Evolutionary conservation across 2,797 vertebrate genomes (phyloP).

Genomic region (Phoebastria nigripes): DNA sequence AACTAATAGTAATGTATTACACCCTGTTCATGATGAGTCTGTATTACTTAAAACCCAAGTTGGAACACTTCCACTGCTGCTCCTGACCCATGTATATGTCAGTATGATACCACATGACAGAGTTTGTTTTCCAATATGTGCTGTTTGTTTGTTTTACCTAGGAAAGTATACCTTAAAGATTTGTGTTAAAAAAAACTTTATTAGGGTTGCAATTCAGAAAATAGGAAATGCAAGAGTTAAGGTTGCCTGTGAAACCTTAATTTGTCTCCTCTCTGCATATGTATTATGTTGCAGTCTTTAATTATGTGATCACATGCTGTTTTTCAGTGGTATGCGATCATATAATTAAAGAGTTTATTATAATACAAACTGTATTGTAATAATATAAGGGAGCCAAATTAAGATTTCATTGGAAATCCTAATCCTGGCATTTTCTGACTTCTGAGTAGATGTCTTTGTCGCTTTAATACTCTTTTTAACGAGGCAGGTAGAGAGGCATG

Average conservation of each 20-base stretch:
- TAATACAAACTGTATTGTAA: slow-evolving; percentile 44
- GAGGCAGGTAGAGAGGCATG: background rate
- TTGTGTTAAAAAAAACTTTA: background rate
- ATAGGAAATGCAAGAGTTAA: slow-evolving; percentile 57
- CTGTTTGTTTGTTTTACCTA: background rate
- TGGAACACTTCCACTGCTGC: background rate
- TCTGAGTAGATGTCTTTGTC: background rate
- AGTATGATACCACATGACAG: background rate
- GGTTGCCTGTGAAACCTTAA: slow-evolving; percentile 38
- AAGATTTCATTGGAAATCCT: slow-evolving; percentile 28
- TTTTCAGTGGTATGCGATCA: slow-evolving; percentile 56
- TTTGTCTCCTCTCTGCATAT: slow-evolving; percentile 57
- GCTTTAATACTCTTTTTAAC: background rate
- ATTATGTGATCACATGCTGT: slow-evolving; percentile 65
- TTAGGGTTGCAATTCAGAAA: background rate
- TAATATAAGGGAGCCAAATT: slow-evolving; percentile 34
- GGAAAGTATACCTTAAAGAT: background rate
- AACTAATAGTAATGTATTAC: background rate
- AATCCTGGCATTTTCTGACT: background rate
- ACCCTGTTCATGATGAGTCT: background rate
- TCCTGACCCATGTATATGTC: background rate
- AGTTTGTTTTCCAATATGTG: background rate
- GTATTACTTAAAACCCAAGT: background rate
- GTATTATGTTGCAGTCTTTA: slow-evolving; percentile 57
- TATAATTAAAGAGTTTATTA: slow-evolving; percentile 60